Evolutionary conservation across 2,113 vertebrate species (phyloP), one percentile per base, ranked within the genome.

Genomic region (Bostrychus sinensis): DNA sequence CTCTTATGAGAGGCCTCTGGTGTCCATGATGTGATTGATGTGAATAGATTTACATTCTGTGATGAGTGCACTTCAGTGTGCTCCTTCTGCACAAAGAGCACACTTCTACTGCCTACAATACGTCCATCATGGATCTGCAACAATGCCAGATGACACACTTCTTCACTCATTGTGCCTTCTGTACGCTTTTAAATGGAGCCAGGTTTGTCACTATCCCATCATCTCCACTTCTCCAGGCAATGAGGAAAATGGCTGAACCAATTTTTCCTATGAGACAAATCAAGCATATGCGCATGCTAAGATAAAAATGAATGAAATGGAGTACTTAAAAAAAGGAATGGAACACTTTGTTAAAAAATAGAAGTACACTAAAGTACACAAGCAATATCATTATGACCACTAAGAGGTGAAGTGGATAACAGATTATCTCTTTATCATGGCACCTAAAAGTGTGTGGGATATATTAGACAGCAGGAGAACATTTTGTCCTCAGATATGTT

Each of bases 31-130:
- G 67, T 5, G 1, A 45, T 19, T 34, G 12, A 57, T 32, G 7
- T 48, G 19, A 19, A 56, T 61, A 67, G 57, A 51, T 78, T 78
- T 63, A 45, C 56, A 59, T 65, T 77, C 36, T 61, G 17, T 46
- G 45, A 60, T 64, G 22, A 76, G 45, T 2, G 14, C 55, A 51
- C 82, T 85, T 74, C 37, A 84, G 51, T 14, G 38, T 7, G 51
- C 63, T 64, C 19, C 72, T 22, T 61, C 22, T n/a, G 38, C n/a
- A 50, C 2, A 56, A 62, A 83, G 50, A 30, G 54, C 62, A 67
- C 37, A 32, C 48, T 69, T 72, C 10, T 62, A 34, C 26, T 62
- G 39, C 56, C 66, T 43, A 41, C 54, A 43, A 14, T 38, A 6
- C 34, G 46, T 25, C 51, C 3, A 50, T 64, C 41, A 56, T 61